Evolutionary conservation across 1,140 invertebrate species (phyloP), one percentile per base, ranked within the genome.

Genomic region (Formica selysi): DNA sequence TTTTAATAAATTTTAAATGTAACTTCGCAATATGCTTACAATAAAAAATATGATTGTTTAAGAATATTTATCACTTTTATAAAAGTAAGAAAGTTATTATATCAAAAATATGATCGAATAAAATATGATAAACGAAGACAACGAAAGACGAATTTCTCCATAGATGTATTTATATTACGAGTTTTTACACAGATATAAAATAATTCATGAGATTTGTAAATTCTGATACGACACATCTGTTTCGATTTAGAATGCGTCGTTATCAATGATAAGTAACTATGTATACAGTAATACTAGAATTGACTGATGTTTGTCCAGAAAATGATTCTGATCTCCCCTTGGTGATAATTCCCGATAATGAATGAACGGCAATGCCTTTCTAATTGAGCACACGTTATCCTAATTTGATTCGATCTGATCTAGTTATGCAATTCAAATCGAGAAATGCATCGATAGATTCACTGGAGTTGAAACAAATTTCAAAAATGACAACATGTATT

Each of bases 401-500:
- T 22, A 38, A 57, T 57, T 22, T 16, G 64, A 70, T 44, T 19
- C 2, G 54, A 73, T 81, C 26, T 32, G 26, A 83, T 61, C 36
- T 76, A 48, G 10, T 76, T 62, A 61, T 65, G n/a, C 32, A 41
- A 62, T 26, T 51, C 4, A 29, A 71, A 81, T 51, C 19, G 61
- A 16, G 16, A 64, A 36, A 32, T 5, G 48, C 0, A 61, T 62
- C 29, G 29, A 0, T n/a, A 29, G 16, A 57, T 29, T 13, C 61
- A 67, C 3, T 29, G 36, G 59, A 54, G 22, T 48, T 29, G 65
- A 16, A 64, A 36, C 73, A 86, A 79, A 88, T 85, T 86, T 8
- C 16, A 16, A 74, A 83, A 83, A 74, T 19, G 38, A 81, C 51
- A 73, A 44, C 67, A 78, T 38, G 44, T 22, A 54, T 78, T 79